Evolutionary conservation across 2,888 invertebrate species (phyloP), one percentile per base, ranked within the genome.

Genomic region (Cheilosia impressa): DNA sequence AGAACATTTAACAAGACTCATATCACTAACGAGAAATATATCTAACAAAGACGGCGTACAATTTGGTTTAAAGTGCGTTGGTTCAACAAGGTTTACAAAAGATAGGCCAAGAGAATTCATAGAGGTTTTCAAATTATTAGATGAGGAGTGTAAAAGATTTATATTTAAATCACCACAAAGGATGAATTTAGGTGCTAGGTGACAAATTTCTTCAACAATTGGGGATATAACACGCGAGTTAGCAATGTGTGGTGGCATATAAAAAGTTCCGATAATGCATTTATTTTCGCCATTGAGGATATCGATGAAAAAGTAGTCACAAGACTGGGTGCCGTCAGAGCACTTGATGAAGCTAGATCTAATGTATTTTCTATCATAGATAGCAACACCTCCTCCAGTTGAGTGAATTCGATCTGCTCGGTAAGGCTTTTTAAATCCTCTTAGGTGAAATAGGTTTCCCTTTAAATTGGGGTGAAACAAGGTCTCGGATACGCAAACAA

Each of bases 361-460:
- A 2, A 55, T 66, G 7, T 52, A 15, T n/a, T 55, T 55, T 55
- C 27, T 53, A 31, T 45, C 55, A 55, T 15, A 66, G 17, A 66
- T 43, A n/a, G 53, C 66, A 24, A 41, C 41, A 2, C 41, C 53
- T 2, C 66, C 52, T 0, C 66, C 41, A n/a, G 13, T 43, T 41
- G 50, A 22, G 9, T 19, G 41, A 53, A 3, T 19, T 27, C 66
- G 66, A 43, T 66, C 66, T 27, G 66, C 66, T 31, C 68, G 27
- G 41, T 66, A 66, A 4, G 24, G 7, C 7, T 19, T 19, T 19
- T 19, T 19, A 24, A 24, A 24, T 24, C 24, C 24, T 24, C 24
- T 24, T 24, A 24, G 24, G 24, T 24, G 24, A 24, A 24, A 24
- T 24, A 24, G 24, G 2, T 24, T 24, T 24, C 24, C 24, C 2